Conservation (phyloP, 2,113 vertebrate genomes). For the Hyperoodon ampullatus region DNA sequence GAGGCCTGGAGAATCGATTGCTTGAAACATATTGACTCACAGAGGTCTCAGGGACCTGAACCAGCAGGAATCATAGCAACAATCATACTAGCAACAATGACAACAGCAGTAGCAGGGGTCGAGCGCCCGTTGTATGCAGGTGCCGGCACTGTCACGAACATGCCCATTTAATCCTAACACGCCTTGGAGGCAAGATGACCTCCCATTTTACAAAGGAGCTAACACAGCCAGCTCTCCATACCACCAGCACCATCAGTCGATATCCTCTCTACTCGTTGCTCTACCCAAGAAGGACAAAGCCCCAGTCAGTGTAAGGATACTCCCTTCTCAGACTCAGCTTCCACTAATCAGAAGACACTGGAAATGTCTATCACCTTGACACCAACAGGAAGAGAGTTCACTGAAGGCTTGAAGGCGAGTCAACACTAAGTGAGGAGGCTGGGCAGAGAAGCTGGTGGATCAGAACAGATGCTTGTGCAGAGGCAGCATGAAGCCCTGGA, state of each 20-base stretch:
- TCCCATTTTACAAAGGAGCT: neutral
- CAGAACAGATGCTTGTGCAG: neutral
- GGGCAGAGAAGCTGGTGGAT: neutral
- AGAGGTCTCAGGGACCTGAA: neutral
- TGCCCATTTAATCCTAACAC: neutral
- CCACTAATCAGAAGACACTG: neutral
- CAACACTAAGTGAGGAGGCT: neutral
- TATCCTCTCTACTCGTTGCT: neutral
- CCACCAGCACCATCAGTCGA: rapidly evolving
- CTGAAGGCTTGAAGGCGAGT: neutral
- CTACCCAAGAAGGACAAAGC: neutral
- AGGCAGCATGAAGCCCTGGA: neutral
- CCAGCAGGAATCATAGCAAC: neutral
- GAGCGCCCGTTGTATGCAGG: rapidly evolving
- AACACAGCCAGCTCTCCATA: neutral
- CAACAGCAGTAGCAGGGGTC: rapidly evolving
- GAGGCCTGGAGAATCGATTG: neutral
- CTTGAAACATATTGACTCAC: neutral
- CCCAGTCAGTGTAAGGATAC: neutral
- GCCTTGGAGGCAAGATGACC: neutral
- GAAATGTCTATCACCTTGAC: too few relatives aligned
- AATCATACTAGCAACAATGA: rapidly evolving
- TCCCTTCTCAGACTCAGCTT: neutral
- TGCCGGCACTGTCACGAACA: neutral
- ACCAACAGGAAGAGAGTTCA: neutral